Conservation (phyloP, 30 jellyfish, hydroid and myxozoan genomes). For the Pelagia noctiluca region DNA sequence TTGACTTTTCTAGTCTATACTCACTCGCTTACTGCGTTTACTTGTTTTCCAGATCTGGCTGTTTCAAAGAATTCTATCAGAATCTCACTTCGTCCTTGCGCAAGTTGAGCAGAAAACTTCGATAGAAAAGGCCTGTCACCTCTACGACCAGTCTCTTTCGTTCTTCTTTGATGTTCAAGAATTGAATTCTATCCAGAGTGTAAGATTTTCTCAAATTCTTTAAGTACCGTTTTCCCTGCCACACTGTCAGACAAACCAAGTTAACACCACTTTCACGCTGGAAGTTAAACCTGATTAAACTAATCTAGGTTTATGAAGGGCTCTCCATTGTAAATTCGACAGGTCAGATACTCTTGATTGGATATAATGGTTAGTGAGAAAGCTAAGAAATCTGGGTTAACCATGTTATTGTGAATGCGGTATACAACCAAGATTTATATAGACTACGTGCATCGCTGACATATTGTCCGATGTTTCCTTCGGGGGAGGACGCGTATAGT, state of each 20-base stretch:
- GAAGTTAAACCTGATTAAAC: no score
- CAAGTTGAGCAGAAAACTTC: constrained; percentile 28
- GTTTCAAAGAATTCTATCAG: constrained; percentile 48
- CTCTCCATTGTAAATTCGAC: no score
- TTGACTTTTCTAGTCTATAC: background rate
- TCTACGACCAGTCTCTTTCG: constrained; percentile 36
- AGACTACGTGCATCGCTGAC: no score
- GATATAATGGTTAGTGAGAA: no score
- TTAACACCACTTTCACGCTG: no score
- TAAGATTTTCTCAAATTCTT: background rate
- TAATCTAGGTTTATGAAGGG: no score
- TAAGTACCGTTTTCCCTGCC: background rate
- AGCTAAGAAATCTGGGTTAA: no score
- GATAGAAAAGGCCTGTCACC: constrained; percentile 42
- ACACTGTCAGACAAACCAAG: background rate
- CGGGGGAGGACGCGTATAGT: no score
- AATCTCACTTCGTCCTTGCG: constrained; percentile 39
- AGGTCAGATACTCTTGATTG: no score
- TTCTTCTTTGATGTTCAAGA: constrained; percentile 49
- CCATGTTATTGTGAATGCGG: no score
- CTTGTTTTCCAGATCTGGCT: constrained; percentile 29
- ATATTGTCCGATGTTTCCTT: no score
- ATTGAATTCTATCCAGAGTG: constrained; percentile 46
- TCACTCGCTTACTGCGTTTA: background rate
- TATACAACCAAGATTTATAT: no score